Evolutionary conservation across 2,888 invertebrate genomes (phyloP).

Genomic region (Microchrysa polita): DNA sequence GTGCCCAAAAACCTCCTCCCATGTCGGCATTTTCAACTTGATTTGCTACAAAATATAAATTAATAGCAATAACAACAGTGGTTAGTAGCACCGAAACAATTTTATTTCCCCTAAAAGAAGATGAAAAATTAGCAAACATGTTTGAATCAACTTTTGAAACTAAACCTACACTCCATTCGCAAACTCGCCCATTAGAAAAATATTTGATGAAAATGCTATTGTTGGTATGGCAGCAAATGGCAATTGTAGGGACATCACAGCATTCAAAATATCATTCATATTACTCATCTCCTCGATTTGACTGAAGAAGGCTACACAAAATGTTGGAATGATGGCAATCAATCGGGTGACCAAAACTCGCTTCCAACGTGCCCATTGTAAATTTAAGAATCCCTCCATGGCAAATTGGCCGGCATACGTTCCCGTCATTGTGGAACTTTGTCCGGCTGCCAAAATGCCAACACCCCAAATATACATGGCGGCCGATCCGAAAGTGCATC

Average conservation of each 20-base stretch:
- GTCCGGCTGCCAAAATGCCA: conserved; percentile 83
- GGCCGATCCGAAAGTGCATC: conserved; percentile 78
- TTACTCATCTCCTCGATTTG: conserved; percentile 75
- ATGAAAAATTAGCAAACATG: conserved; percentile 38
- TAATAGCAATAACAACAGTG: conserved; percentile 78
- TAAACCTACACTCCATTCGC: conserved; percentile 78
- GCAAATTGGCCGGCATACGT: conserved; percentile 90
- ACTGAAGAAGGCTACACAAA: conserved; percentile 75
- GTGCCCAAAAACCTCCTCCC: conserved; percentile 63
- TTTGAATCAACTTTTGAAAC: conserved; percentile 47
- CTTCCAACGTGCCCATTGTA: conserved; percentile 88
- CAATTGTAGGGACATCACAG: conserved; percentile 85
- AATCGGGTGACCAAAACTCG: conserved; percentile 84
- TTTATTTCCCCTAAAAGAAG: conserved; percentile 71
- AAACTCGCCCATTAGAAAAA: conserved; percentile 85
- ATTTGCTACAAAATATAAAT: conserved; percentile 78
- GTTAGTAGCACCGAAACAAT: conserved; percentile 74
- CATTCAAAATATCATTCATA: conserved; percentile 88
- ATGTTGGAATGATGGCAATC: conserved; percentile 80
- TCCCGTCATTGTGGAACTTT: conserved; percentile 86
- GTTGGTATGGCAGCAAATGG: conserved; percentile 89
- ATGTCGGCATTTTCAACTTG: conserved; percentile 67
- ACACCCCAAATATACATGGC: conserved; percentile 89
- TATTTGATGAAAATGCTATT: conserved; percentile 84
- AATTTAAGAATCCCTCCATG: conserved; percentile 88